Evolutionary conservation across 2,888 invertebrate genomes (phyloP), one percentile per base, ranked within the genome.

Genomic region (Polydrusus tereticollis): DNA sequence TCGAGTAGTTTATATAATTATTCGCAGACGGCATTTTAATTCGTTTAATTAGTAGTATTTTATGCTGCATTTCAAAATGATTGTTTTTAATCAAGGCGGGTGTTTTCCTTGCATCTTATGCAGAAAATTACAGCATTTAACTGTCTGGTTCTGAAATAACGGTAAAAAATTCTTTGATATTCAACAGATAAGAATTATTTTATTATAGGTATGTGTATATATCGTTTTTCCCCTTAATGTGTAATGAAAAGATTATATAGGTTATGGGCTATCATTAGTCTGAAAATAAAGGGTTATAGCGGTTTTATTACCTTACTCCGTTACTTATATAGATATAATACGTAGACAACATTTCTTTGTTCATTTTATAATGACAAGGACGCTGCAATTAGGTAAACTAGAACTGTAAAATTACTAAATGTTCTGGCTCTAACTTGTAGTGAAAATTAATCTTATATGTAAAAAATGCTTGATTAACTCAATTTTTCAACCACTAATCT

Each of bases 51-150:
- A 33, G 8, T 33, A 63, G 64, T 62, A 67, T 38, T 76, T 64
- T 57, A 59, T 62, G 67, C 68, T 72, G 70, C 71, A 64, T 72
- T 74, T 73, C 73, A 71, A 75, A 76, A 16, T 16, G 18, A 75
- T 71, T 73, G 14, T 69, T 66, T 75, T 71, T 74, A 76, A 73
- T 76, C 74, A 72, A 33, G 62, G 55, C 23, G 57, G 50, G 38
- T 20, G 47, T 47, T 71, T 58, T 71, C 23, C 20, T 45, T 45
- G 26, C 50, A 43, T 45, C 55, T 18, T 62, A 69, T 69, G 69
- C 69, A 69, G 69, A 69, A 69, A 69, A 69, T 69, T 69, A 57
- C 63, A 63, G 45, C 8, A 29, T 58, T 67, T 69, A 41, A 62
- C 29, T 63, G 69, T 63, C 63, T 69, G 69, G 62, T 57, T 43